phyloP scores from a whole-genome alignment of 2,113 vertebrate genomes.

The Heteronetta atricapilla region DNA sequence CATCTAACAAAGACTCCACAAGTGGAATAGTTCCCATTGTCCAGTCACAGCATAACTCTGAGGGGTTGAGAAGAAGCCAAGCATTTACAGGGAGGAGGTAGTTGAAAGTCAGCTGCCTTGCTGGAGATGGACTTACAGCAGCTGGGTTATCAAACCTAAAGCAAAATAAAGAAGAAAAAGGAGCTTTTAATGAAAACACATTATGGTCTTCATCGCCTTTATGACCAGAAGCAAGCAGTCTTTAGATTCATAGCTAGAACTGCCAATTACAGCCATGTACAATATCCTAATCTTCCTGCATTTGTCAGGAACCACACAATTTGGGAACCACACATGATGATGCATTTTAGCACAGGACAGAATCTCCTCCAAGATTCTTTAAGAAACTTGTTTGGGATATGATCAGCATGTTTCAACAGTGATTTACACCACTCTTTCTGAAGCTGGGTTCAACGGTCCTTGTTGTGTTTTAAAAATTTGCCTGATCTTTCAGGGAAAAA shows the following conservation, averaged over 20 bases:
- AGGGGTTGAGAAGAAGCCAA: constrained; percentile 95
- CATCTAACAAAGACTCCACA: constrained; percentile 90
- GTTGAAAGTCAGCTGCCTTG: constrained; percentile 95
- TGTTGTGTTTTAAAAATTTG: not conserved
- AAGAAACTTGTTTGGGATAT: not conserved
- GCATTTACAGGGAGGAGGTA: constrained; percentile 96
- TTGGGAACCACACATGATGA: not conserved
- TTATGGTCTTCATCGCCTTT: not conserved
- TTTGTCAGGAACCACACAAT: not conserved
- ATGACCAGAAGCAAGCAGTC: not conserved
- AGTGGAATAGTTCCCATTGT: constrained; percentile 98
- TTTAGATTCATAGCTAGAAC: not conserved
- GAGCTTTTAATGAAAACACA: not conserved
- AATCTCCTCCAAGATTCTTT: not conserved
- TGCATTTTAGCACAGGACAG: fast-evolving
- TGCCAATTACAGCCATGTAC: not conserved
- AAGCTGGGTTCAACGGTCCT: not conserved
- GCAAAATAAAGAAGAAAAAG: not conserved
- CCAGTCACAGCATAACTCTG: constrained; percentile 98
- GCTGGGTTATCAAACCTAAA: constrained; percentile 97
- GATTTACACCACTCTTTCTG: not conserved
- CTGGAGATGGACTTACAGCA: constrained; percentile 91
- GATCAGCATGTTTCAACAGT: not conserved
- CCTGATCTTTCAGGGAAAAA: not conserved
- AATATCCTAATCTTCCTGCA: not conserved